phyloP scores from a whole-genome alignment of 2,113 vertebrate genomes.

The Rafetus swinhoei region DNA sequence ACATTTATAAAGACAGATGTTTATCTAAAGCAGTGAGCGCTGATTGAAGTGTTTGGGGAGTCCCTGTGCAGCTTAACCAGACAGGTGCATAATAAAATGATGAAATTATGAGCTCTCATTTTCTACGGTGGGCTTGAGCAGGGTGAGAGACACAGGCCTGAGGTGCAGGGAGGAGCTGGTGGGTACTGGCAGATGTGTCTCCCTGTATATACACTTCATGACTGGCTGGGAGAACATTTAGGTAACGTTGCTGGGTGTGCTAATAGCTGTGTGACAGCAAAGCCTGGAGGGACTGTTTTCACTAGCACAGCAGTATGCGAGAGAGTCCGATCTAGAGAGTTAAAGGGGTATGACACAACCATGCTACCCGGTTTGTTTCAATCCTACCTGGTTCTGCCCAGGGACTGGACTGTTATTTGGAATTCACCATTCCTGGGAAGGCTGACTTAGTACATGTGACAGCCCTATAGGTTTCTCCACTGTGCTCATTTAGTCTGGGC shows the following conservation, averaged over 20 bases:
- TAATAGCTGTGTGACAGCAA: neutral
- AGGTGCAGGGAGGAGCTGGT: neutral
- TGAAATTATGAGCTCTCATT: neutral
- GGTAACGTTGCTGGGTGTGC: neutral
- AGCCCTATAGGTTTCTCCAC: neutral
- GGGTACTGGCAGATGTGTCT: neutral
- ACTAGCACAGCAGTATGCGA: neutral
- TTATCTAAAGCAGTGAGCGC: neutral
- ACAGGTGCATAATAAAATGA: neutral
- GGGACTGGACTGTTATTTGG: neutral
- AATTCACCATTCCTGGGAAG: neutral
- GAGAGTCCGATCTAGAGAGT: neutral
- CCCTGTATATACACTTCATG: neutral
- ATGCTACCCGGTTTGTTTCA: neutral
- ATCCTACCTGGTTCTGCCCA: neutral
- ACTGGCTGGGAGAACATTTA: neutral
- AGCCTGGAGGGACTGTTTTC: neutral
- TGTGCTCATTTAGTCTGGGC: neutral
- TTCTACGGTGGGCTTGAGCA: neutral
- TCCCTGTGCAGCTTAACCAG: neutral
- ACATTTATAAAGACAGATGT: neutral
- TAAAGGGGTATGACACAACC: neutral
- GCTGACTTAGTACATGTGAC: neutral
- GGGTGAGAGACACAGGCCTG: neutral
- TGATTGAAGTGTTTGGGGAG: neutral